These are phyloP conservation scores for Rhinoderma darwinii DNA, from an alignment of 2,113 vertebrate species.

Conservation along the genomic window DNA sequence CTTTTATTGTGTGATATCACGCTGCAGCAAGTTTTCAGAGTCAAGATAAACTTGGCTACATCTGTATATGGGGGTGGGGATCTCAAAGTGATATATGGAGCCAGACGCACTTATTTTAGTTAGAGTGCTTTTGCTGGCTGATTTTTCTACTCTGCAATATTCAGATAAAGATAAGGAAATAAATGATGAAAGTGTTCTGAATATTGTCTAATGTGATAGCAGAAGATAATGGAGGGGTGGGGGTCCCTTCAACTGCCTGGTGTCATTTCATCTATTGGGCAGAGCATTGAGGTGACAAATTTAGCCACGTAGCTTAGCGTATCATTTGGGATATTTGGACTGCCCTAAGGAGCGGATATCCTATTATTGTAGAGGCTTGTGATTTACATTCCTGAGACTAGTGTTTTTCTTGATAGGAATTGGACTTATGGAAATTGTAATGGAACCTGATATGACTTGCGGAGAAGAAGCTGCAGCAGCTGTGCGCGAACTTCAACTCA, in stretches of 20 bases:
- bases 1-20: no score
- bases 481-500: constrained; percentile 93
- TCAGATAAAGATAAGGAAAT: no score
- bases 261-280: not conserved
- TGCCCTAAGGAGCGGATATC: not conserved
- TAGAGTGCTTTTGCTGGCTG: no score
- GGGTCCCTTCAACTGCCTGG: no score
- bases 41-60: no score
- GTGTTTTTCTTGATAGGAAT: constrained; percentile 77
- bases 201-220: no score
- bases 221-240: no score
- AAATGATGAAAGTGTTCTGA: not conserved
- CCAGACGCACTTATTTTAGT: no score
- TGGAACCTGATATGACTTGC: constrained; percentile 96
- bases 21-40: no score
- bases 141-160: no score
- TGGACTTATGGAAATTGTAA: constrained; percentile 96
- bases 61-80: no score
- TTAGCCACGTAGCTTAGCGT: not conserved
- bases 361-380: not conserved
- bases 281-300: not conserved
- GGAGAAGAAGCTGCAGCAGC: constrained; percentile 93
- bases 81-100: no score
- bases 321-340: not conserved
- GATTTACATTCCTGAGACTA: not conserved